phyloP scores from a whole-genome alignment of 2,113 vertebrate species.

The Synodontis membranacea region DNA sequence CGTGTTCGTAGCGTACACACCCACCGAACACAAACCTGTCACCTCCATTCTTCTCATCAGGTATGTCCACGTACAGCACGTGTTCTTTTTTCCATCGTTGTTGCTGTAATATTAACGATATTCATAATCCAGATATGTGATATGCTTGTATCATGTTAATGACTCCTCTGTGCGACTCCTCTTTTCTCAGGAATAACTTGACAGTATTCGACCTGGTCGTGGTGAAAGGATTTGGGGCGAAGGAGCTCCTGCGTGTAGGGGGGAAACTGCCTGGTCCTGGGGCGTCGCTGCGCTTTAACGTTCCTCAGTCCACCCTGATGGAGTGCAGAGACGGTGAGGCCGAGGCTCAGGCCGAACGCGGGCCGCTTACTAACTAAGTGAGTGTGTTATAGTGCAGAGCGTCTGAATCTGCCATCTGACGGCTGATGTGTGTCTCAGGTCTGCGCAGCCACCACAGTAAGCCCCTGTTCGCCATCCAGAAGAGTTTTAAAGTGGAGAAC shows the following conservation, averaged over 20 bases:
- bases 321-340: constrained; percentile 91
- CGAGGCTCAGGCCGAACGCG: no score
- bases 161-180: not conserved
- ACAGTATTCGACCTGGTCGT: constrained; percentile 86
- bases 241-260: constrained; percentile 88
- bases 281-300: constrained; percentile 91
- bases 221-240: constrained; percentile 88
- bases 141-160: not conserved
- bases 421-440: constrained; percentile 66
- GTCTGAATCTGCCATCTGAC: not conserved
- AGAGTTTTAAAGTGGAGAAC: constrained; percentile 97
- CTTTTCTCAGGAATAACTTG: constrained; percentile 87
- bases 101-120: not conserved
- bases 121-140: not conserved
- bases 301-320: constrained; percentile 95
- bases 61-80: not conserved
- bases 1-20: constrained; percentile 85
- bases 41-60: constrained; percentile 78
- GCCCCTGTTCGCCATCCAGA: constrained; percentile 86
- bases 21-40: constrained; percentile 84
- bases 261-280: constrained; percentile 87
- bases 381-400: not conserved
- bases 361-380: not conserved
- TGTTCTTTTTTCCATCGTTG: not conserved
- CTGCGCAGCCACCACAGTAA: constrained; percentile 81